Base-by-base conservation (phyloP, 2,888 invertebrate genomes). In the Rosalia funebris region DNA sequence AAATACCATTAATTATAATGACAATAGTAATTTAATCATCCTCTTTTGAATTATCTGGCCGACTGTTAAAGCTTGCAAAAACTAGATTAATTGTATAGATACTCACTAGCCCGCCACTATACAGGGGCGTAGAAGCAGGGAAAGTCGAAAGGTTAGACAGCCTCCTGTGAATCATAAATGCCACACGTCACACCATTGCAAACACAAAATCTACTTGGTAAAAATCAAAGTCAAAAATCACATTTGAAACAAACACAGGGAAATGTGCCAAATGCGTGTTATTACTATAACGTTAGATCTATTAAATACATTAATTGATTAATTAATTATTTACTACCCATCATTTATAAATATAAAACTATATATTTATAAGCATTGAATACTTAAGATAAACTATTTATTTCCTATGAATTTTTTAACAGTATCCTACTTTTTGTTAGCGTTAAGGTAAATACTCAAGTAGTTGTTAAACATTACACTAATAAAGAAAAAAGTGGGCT, bases 101-200 rank as follows among this genome's bases (percentile, higher is more conserved):
- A 53, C 53, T 53, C 53, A 53, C 53, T 53, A 42, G 42, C 53
- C 53, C 53, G 42, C 31, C 32, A 53, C 53, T 53, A 14, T 15
- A 32, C 31, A 53, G 32, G 53, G 53, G 42, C 34, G 42, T 31
- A 53, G 53, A 53, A 53, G 42, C 53, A 31, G 15, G 41, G 32
- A 53, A 53, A 42, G 32, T 53, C 32, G 53, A 42, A 17, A 11
- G 53, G 53, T 53, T 53, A 53, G 41, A 42, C 53, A 53, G 53
- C 42, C 32, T 53, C 53, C 53, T 53, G 53, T 42, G 53, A 53
- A 53, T 53, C 41, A 50, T 41, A 53, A 53, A 53, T 32, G 53
- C 53, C 53, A 53, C 53, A 53, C 53, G 14, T 53, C 53, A 53
- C 53, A 53, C 53, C 53, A 12, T 42, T 53, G 53, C 53, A 53